Base-by-base conservation (phyloP, 2,797 vertebrate genomes). In the Pseudochromis fuscus region DNA sequence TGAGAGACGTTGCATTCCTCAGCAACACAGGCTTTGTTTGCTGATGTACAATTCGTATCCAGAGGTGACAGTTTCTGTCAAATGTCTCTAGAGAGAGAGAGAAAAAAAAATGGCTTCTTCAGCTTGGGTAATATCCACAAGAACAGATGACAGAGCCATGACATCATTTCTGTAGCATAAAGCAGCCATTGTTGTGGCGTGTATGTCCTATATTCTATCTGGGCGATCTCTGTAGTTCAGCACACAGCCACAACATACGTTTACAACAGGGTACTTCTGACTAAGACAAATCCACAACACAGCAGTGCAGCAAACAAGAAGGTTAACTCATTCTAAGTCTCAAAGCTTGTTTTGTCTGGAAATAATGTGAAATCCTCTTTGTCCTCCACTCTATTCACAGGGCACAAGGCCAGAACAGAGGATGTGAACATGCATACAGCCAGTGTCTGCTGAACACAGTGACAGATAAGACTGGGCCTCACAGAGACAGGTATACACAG, bases 291-390 rank as follows among this genome's bases (percentile, higher is more conserved):
- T 33, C 50, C 46, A 49, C 67, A 75, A 35, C 48, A 53, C 67
- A 77, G 59, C 46, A 31, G 28, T 50, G 64, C 42, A 64, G 76
- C 61, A 61, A 68, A 81, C 60, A 60, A 64, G 75, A 79, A 82
- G 44, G 65, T 90, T 72, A 84, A 87, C 62, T 77, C 65, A 74
- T 72, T 77, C 71, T 44, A 40, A 58, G 62, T 55, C 63, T 90
- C 75, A 90, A 91, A 88, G 84, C 74, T 84, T 88, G 89, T 92
- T 91, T 93, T 91, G 91, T 92, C 91, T 91, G 68, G 67, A 78
- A 87, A 87, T 78, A 87, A 85, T 82, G 79, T 83, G 77, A 83
- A 85, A 87, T 86, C 71, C 78, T 84, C 75, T 84, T 72, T 86
- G 87, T 88, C 66, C 82, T 80, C 80, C 75, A 56, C 81, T 70